Evolutionary conservation across 1,140 invertebrate genomes (phyloP).

Genomic region (Orussus abietinus): DNA sequence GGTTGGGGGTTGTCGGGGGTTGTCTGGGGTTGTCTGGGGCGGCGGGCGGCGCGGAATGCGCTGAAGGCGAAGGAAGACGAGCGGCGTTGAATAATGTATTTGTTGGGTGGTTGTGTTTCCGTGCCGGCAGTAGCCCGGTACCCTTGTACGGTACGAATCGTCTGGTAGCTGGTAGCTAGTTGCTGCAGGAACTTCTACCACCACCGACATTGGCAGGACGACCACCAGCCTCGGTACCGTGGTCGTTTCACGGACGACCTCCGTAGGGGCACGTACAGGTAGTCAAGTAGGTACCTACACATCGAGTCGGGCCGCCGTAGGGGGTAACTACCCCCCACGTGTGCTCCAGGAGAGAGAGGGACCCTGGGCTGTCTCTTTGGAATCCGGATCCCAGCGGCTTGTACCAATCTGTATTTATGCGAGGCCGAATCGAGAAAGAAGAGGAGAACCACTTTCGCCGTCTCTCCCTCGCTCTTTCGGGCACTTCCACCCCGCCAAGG

Average conservation of each 20-base stretch:
- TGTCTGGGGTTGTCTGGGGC: too few species aligned
- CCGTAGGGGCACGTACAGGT: background rate
- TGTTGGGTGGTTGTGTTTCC: slow-evolving; percentile 14
- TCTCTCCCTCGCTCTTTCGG: too few species aligned
- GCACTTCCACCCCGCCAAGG: too few species aligned
- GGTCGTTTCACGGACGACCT: background rate
- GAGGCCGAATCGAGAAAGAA: too few species aligned
- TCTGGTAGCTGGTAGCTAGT: too few species aligned
- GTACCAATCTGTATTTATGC: slow-evolving; percentile 10
- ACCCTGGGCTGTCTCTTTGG: too few species aligned
- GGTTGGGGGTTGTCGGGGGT: too few species aligned
- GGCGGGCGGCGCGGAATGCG: too few species aligned
- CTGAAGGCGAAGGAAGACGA: slow-evolving; percentile 12
- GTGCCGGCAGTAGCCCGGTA: slow-evolving; percentile 3
- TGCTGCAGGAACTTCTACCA: slow-evolving; percentile 10
- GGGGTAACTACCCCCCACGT: too few species aligned
- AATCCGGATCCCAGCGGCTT: too few species aligned
- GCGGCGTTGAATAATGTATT: slow-evolving; percentile 21
- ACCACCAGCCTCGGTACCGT: background rate
- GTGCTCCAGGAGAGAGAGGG: too few species aligned
- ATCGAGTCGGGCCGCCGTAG: background rate
- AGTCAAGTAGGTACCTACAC: background rate
- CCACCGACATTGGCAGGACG: background rate
- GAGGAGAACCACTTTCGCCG: too few species aligned
- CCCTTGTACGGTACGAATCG: slow-evolving; percentile 4